phyloP scores from a whole-genome alignment of 2,888 invertebrate species.

The Lycophotia porphyrea region DNA sequence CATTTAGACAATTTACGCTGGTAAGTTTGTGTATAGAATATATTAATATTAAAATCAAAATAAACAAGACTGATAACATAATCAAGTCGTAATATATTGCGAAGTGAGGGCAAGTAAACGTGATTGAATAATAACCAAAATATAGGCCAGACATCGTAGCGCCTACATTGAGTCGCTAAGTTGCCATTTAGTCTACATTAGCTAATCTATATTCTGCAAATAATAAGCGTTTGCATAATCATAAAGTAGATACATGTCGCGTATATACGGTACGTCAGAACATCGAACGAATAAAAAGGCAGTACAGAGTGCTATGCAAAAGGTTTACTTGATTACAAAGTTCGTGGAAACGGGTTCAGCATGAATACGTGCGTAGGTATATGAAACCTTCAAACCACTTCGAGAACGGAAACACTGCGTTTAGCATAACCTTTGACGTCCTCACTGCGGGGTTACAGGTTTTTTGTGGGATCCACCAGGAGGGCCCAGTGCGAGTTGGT shows the following conservation, averaged over 20 bases:
- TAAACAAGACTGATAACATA: neutral
- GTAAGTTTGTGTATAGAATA: too few species aligned
- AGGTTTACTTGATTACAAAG: slow-evolving; percentile 16
- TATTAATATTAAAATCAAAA: neutral
- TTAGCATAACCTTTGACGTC: neutral
- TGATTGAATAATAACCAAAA: neutral
- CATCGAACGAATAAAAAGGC: slow-evolving; percentile 41
- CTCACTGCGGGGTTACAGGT: neutral
- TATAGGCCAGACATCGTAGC: slow-evolving; percentile 29
- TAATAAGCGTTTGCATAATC: slow-evolving; percentile 52
- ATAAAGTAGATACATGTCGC: slow-evolving; percentile 32
- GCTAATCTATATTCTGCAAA: slow-evolving; percentile 54
- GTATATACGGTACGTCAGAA: slow-evolving; percentile 17
- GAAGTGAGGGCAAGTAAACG: neutral
- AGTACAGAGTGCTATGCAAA: slow-evolving; percentile 15
- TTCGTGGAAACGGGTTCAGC: neutral
- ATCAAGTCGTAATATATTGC: neutral
- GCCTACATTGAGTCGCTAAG: slow-evolving; percentile 6
- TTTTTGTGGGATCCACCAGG: too few species aligned
- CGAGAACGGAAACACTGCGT: neutral
- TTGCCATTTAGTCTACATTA: slow-evolving; percentile 32
- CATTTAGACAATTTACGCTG: too few species aligned
- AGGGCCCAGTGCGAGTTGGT: neutral
- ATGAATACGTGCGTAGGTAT: neutral
- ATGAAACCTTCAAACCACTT: neutral